Evolutionary conservation across 2,888 invertebrate species (phyloP).

Genomic region (Chloromyia formosa): DNA sequence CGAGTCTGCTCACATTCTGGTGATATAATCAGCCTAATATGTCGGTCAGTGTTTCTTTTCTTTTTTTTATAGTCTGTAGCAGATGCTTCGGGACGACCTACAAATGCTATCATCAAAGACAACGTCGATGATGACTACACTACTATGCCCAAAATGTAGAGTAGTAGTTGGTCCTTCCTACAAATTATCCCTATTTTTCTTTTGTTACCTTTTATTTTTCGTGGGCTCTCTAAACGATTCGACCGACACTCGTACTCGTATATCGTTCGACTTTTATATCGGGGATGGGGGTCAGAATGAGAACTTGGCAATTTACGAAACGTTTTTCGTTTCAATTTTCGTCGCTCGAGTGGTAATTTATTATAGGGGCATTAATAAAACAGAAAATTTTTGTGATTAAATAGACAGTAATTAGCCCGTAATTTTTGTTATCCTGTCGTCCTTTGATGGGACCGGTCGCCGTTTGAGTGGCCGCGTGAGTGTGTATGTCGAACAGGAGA

Average conservation of each 20-base stretch:
- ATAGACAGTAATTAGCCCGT: slow-evolving; percentile 37
- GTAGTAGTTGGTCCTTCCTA: too few relatives aligned
- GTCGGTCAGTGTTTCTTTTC: not conserved
- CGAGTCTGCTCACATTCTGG: too few relatives aligned
- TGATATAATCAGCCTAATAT: slow-evolving; percentile 37
- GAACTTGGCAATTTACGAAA: slow-evolving; percentile 14
- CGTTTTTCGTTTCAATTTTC: slow-evolving; percentile 41
- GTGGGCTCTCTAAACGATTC: not conserved
- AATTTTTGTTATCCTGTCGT: slow-evolving; percentile 32
- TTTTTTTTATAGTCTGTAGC: not conserved
- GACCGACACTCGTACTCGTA: not conserved
- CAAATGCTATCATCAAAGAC: too few relatives aligned
- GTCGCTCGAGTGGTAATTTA: slow-evolving; percentile 30
- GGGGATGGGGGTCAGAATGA: not conserved
- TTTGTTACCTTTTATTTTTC: too few relatives aligned
- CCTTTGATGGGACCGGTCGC: not conserved
- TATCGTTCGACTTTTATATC: too few relatives aligned
- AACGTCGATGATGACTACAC: too few relatives aligned
- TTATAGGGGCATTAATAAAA: slow-evolving; percentile 42
- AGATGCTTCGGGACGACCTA: not conserved
- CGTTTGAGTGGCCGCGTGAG: not conserved
- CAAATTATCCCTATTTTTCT: too few relatives aligned
- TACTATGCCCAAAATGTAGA: too few relatives aligned
- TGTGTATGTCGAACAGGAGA: not conserved
- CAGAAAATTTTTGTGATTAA: slow-evolving; percentile 42